These are phyloP conservation scores for Syngnathus scovelli DNA, from an alignment of 2,113 vertebrate species.

Conservation along the genomic window DNA sequence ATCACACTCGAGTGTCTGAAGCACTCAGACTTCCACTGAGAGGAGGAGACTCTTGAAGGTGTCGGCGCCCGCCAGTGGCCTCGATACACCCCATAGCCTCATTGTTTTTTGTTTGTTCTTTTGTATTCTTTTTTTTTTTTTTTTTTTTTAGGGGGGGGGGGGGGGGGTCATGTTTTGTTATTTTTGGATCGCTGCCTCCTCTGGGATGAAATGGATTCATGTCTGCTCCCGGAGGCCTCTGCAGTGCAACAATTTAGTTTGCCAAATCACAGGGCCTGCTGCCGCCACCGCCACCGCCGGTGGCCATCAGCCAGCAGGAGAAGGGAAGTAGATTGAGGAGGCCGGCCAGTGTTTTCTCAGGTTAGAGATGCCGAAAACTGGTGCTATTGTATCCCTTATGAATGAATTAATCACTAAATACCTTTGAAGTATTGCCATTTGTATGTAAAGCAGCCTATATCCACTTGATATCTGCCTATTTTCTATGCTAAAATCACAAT, in stretches of 20 bases:
- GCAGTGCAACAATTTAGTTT: slow-evolving; percentile 30
- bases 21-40: slow-evolving; percentile 37
- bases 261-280: slow-evolving; percentile 36
- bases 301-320: slow-evolving; percentile 54
- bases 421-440: slow-evolving; percentile 66
- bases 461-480: slow-evolving; percentile 65
- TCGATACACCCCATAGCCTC: slow-evolving; percentile 48
- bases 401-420: slow-evolving; percentile 59
- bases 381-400: slow-evolving; percentile 67
- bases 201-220: slow-evolving; percentile 45
- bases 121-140: slow-evolving; percentile 29
- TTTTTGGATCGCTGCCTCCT: slow-evolving; percentile 36
- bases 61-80: slow-evolving; percentile 33
- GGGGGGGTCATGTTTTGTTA: slow-evolving; percentile 15
- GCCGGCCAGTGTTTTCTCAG: slow-evolving; percentile 70
- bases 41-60: slow-evolving; percentile 50
- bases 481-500: slow-evolving; percentile 47
- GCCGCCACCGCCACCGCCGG: neutral
- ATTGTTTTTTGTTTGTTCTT: slow-evolving; percentile 23
- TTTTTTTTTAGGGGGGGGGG: slow-evolving; percentile 24
- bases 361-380: slow-evolving; percentile 74
- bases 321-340: slow-evolving; percentile 68
- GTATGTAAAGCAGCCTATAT: slow-evolving; percentile 64
- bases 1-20: slow-evolving; percentile 30
- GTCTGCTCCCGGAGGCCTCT: slow-evolving; percentile 37